phyloP scores from a whole-genome alignment of 2,888 invertebrate species.

The Dryobotodes eremita region DNA sequence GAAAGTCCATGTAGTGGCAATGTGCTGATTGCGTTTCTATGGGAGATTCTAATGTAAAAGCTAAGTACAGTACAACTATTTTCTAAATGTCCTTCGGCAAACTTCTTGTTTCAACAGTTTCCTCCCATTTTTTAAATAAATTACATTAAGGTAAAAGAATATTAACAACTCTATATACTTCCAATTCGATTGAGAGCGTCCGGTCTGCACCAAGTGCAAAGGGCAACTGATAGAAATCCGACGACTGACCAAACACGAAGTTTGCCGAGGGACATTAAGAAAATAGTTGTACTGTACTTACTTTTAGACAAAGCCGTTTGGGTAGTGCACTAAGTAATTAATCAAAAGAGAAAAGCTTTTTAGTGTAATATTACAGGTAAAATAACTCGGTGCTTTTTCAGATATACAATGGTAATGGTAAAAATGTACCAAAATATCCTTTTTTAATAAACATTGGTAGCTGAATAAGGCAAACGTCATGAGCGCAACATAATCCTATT shows the following conservation, averaged over 20 bases:
- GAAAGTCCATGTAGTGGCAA: neutral
- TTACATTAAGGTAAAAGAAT: too few species aligned
- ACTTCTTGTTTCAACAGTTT: too few species aligned
- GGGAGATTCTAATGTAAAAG: neutral
- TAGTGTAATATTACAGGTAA: neutral
- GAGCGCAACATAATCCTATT: neutral
- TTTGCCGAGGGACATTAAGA: too few species aligned
- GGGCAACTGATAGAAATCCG: too few species aligned
- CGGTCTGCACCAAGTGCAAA: too few species aligned
- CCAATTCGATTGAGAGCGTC: too few species aligned
- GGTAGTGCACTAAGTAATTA: neutral
- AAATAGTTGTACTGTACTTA: too few species aligned
- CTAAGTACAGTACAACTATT: too few species aligned
- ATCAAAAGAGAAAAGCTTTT: neutral
- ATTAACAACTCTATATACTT: too few species aligned
- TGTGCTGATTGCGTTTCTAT: neutral
- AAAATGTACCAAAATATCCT: neutral
- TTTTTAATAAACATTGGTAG: neutral
- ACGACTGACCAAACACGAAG: too few species aligned
- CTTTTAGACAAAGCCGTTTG: neutral
- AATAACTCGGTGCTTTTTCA: neutral
- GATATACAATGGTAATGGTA: neutral
- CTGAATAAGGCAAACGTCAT: neutral
- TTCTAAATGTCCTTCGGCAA: too few species aligned
- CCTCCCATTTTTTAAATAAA: too few species aligned